Base-by-base conservation (phyloP, 1,140 invertebrate genomes). In the Ylistrum balloti region DNA sequence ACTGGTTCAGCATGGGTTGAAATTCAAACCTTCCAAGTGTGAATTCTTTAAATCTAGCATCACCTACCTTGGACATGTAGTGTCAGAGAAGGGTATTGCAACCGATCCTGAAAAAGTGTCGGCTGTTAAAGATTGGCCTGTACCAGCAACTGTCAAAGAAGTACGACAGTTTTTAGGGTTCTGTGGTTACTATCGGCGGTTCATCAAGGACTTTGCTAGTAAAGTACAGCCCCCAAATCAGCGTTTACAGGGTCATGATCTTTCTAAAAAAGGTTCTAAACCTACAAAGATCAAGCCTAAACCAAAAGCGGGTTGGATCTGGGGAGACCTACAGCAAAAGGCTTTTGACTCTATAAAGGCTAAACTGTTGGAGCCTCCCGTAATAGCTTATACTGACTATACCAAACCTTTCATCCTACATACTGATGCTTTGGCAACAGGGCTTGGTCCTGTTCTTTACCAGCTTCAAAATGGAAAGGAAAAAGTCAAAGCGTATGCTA, bases 201-300 rank as follows among this genome's bases (percentile, higher is more conserved):
- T 38, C 13, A 38, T 38, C 13, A 38, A 38, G 35, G 35, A 38
- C 35, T 38, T 7, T 38, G 87, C 86, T 7, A 33, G 33, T 13
- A 90, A 88, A 74, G 87, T 35, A 85, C 33, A 88, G 34, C 86
- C 90, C 32, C 33, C 88, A 28, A 90, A 88, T 90, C 28, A 56
- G 17, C 35, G 88, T 10, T 56, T 90, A 33, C 87, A 90, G 88
- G 90, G 90, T 32, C 56, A 85, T 35, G 33, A 13, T 17, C 11
- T 35, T 11, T 35, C n/a, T 22, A 74, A 34, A 45, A 56, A 88
- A 9, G 28, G 33, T 32, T 32, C 28, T 9, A 86, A 28, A 86
- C 33, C 85, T 15, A 86, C n/a, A n/a, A n/a, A 87, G n/a, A 38
- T n/a, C 33, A 17, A 28, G 20, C 22, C 87, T 20, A 90, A 86